Conservation (phyloP, 2,113 vertebrate species). For the Heterotis niloticus region DNA sequence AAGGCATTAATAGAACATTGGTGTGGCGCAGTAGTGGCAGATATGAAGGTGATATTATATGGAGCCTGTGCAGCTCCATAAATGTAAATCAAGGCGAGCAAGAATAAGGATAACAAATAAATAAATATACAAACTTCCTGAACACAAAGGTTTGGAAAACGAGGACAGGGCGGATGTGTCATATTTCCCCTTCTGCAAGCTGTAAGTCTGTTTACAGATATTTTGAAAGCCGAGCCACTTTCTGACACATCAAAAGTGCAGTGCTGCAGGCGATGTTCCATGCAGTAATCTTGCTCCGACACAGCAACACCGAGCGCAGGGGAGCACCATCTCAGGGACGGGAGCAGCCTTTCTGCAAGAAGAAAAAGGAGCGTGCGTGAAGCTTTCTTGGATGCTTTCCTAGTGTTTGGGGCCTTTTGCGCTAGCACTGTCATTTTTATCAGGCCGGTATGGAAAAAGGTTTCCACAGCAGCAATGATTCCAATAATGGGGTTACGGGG, state of each 20-base stretch:
- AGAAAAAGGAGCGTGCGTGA: neutral
- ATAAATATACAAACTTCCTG: constrained; percentile 7
- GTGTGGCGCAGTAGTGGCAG: neutral
- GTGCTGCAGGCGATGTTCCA: constrained; percentile 43
- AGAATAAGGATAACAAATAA: no score
- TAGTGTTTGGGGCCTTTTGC: no score
- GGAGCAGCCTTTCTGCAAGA: neutral
- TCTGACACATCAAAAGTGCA: constrained; percentile 46
- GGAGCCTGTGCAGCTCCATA: constrained; percentile 25
- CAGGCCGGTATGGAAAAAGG: no score
- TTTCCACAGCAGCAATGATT: no score
- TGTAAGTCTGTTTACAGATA: constrained; percentile 44
- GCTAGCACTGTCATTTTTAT: no score
- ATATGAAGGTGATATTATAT: neutral
- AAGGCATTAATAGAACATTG: neutral
- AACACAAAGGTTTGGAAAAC: constrained; percentile 54
- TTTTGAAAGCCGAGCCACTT: constrained; percentile 43
- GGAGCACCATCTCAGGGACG: constrained; percentile 36
- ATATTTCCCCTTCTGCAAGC: constrained; percentile 48
- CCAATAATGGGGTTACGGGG: no score
- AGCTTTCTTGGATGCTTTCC: no score
- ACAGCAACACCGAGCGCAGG: constrained; percentile 24
- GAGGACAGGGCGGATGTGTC: constrained; percentile 40
- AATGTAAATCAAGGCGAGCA: constrained; percentile 41
- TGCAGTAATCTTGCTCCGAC: constrained; percentile 49